Conservation (phyloP, 2,113 vertebrate species). For the human region DNA sequence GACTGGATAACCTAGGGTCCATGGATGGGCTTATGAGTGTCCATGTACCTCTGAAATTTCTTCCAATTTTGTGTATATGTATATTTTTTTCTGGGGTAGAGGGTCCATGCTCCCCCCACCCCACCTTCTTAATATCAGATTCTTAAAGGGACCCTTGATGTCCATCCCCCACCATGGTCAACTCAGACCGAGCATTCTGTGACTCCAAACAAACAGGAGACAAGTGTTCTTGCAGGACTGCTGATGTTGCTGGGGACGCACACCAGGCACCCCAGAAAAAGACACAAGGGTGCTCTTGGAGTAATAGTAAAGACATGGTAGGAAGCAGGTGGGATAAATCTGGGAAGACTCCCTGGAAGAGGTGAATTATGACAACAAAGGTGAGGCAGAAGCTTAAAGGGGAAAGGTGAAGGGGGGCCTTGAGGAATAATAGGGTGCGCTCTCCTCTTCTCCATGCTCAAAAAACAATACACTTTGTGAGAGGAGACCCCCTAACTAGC, state of each 20-base stretch:
- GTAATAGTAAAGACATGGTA: not conserved
- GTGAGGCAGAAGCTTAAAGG: not conserved
- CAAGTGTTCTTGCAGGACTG: not conserved
- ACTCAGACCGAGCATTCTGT: not conserved
- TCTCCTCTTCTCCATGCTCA: not conserved
- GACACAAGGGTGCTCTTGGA: not conserved
- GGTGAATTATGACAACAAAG: not conserved
- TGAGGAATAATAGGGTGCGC: not conserved
- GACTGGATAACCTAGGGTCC: not conserved
- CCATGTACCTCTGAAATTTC: not conserved
- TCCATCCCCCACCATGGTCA: not conserved
- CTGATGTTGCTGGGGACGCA: not conserved
- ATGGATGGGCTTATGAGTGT: not conserved
- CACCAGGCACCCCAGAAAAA: not conserved
- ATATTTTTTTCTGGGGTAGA: not conserved
- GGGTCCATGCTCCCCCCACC: too few species aligned
- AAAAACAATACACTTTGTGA: not conserved
- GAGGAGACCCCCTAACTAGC: not conserved
- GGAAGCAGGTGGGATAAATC: not conserved
- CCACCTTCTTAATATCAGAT: not conserved
- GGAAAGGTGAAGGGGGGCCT: not conserved
- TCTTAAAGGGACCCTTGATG: not conserved
- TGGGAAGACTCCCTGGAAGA: slow-evolving; percentile 62
- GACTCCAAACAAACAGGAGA: not conserved
- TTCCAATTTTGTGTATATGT: not conserved